phyloP scores from a whole-genome alignment of 2,797 vertebrate genomes.

The Remorina albescens region DNA sequence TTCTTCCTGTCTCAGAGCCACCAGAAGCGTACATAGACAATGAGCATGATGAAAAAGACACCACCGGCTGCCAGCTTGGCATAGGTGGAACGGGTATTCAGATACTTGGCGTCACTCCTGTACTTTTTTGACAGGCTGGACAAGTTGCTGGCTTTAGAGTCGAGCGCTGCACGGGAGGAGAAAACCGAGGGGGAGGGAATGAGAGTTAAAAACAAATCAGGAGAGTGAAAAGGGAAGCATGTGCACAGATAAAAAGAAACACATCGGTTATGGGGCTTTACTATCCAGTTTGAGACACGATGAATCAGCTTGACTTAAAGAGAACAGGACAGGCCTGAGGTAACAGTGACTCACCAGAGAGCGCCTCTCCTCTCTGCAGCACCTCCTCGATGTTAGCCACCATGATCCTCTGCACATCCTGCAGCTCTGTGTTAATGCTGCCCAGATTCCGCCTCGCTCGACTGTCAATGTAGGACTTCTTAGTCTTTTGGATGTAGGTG shows the following conservation, averaged over 20 bases:
- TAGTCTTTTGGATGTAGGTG: constrained; percentile 99
- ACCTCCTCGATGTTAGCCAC: constrained; percentile 99
- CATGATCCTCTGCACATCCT: constrained; percentile 99
- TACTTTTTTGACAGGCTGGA: constrained; percentile 99
- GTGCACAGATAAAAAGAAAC: neutral
- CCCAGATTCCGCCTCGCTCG: constrained; percentile 95
- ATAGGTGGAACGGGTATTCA: constrained; percentile 99
- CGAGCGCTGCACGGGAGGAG: constrained; percentile 86
- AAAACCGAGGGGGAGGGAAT: neutral
- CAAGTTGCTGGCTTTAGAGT: constrained; percentile 98
- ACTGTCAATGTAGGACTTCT: constrained; percentile 98
- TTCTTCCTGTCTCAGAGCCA: constrained; percentile 90
- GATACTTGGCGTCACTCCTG: constrained; percentile 96
- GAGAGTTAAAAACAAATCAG: neutral
- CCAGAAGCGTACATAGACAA: constrained; percentile 98
- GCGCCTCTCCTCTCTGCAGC: constrained; percentile 94
- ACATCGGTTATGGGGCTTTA: neutral
- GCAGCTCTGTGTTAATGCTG: constrained; percentile 97
- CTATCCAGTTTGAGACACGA: neutral
- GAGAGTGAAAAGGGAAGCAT: neutral
- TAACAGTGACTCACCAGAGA: constrained; percentile 88
- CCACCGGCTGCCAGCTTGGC: constrained; percentile 96
- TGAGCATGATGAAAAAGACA: constrained; percentile 98
- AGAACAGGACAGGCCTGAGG: neutral
- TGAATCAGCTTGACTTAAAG: neutral